Percentiles rank a stretch among this genome's conserved stretches.
Conservation (phyloP, 2,888 invertebrate species). For the Cataglyphis albicans region DNA sequence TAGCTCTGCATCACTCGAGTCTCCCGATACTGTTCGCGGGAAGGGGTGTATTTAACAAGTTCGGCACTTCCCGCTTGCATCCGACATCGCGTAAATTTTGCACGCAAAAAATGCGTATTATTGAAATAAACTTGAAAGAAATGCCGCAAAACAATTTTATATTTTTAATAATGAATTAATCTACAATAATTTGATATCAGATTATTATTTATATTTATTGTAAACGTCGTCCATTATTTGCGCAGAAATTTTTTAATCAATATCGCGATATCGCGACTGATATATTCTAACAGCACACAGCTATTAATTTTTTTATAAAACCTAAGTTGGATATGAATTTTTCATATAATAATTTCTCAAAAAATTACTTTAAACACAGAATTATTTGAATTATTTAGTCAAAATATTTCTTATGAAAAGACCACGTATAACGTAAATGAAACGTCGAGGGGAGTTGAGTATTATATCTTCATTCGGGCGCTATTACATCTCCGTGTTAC, state of each 20-base stretch:
- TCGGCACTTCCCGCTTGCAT: not conserved
- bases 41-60: not conserved
- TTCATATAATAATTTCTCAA: not conserved
- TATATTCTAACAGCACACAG: not conserved
- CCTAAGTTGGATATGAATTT: not conserved
- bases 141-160: not conserved
- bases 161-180: not conserved
- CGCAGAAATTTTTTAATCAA: not conserved
- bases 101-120: not conserved
- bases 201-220: slow-evolving; percentile 10
- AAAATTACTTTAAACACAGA: not conserved
- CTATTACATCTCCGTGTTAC: slow-evolving; percentile 36
- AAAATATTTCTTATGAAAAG: not conserved
- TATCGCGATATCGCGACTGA: not conserved
- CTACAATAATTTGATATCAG: not conserved
- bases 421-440: not conserved
- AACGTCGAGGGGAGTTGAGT: not conserved
- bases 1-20: slow-evolving; percentile 32
- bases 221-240: not conserved
- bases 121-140: not conserved
- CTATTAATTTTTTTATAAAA: not conserved
- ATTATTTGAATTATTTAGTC: not conserved
- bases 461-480: slow-evolving; percentile 40
- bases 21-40: not conserved
- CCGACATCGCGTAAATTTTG: not conserved